Evolutionary conservation across 2,113 vertebrate genomes (phyloP).

Genomic region (Notarius lentiginosus): DNA sequence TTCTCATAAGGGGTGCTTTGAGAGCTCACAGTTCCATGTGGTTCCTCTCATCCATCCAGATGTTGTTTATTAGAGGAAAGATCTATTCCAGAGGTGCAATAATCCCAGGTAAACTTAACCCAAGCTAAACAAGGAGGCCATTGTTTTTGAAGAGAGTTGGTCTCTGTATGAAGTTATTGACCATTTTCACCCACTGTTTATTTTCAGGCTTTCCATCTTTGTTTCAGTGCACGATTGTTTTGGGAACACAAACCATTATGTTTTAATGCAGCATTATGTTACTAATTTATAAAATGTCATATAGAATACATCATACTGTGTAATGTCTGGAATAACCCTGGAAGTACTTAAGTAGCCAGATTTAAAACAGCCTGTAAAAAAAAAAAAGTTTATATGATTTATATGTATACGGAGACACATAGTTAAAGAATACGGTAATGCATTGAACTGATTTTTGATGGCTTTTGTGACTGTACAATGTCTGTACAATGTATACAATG

Average conservation of each 20-base stretch:
- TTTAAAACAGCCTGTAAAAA: background rate
- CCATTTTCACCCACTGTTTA: background rate
- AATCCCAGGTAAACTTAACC: background rate
- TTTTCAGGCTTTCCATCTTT: background rate
- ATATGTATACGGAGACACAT: too few relatives aligned
- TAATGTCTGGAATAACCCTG: background rate
- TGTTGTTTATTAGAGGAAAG: slow-evolving; percentile 23
- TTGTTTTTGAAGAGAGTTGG: background rate
- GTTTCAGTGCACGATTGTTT: background rate
- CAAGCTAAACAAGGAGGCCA: background rate
- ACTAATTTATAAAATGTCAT: background rate
- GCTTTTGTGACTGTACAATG: too few relatives aligned
- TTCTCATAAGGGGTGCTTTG: background rate
- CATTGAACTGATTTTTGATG: too few relatives aligned
- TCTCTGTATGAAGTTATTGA: background rate
- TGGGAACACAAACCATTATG: background rate
- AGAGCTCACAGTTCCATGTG: background rate
- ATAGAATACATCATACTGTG: background rate
- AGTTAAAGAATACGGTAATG: too few relatives aligned
- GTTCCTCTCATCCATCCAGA: background rate
- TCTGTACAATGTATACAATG: too few relatives aligned
- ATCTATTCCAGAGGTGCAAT: slow-evolving; percentile 5
- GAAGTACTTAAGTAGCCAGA: background rate
- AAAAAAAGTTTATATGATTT: background rate
- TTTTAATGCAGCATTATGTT: background rate